Percentiles rank a stretch among this genome's conserved stretches.
These are phyloP conservation scores for Hippocampus kuda DNA, from an alignment of 2,797 vertebrate genomes.

Conservation along the genomic window DNA sequence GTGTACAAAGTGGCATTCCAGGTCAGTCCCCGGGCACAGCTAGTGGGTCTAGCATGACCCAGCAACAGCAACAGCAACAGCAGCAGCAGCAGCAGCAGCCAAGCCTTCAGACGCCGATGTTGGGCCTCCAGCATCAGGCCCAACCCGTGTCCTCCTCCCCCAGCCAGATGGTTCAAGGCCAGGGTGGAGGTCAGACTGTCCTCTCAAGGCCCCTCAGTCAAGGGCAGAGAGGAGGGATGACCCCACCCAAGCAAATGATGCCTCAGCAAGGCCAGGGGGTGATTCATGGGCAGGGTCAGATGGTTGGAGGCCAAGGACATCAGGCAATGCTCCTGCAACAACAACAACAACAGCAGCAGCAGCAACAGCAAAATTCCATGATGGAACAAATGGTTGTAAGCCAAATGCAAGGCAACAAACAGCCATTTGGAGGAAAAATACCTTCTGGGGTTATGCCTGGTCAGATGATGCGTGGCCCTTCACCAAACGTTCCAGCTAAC, in stretches of 20 bases:
- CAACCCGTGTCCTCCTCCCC: conserved; percentile 89
- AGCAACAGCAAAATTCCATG: conserved; percentile 79
- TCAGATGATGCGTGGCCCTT: conserved; percentile 90
- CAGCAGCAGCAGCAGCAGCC: conserved; percentile 38
- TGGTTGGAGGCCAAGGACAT: conserved; percentile 85
- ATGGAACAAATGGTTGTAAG: conserved; percentile 96
- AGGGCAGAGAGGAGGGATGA: conserved; percentile 89
- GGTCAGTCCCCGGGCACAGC: conserved; percentile 73
- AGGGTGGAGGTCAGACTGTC: conserved; percentile 87
- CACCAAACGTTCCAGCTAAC: conserved; percentile 82
- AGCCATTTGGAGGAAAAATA: conserved; percentile 80
- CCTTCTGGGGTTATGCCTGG: conserved; percentile 80
- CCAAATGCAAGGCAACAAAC: conserved; percentile 92
- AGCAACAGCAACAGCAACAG: conserved; percentile 57
- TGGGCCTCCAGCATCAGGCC: conserved; percentile 96
- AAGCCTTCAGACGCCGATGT: conserved; percentile 86
- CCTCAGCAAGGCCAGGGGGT: conserved; percentile 89
- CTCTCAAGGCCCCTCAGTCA: conserved; percentile 82
- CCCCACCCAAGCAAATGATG: conserved; percentile 95
- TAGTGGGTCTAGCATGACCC: conserved; percentile 77
- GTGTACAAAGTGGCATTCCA: conserved; percentile 82
- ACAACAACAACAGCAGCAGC: conserved; percentile 71
- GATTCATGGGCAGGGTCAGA: conserved; percentile 89
- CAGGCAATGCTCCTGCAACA: conserved; percentile 85
- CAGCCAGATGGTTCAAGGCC: conserved; percentile 90